These are phyloP conservation scores for Zoanthus sansibaricus DNA, from an alignment of 92 coral and sea anemone genomes.

Conservation along the genomic window DNA sequence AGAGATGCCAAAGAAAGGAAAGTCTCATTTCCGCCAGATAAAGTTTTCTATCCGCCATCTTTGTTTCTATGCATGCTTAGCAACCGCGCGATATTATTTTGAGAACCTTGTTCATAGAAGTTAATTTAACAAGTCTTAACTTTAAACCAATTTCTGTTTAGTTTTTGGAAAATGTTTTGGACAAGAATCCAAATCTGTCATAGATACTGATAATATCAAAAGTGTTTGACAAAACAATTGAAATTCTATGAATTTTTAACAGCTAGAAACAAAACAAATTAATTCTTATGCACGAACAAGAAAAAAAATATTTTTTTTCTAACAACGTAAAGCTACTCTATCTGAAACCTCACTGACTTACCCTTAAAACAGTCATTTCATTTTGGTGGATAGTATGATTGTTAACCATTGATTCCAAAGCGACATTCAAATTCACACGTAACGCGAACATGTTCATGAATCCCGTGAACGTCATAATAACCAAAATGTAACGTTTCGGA, in stretches of 20 bases:
- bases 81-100: too few species aligned
- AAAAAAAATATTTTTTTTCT: not conserved
- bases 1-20: too few species aligned
- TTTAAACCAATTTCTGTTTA: not conserved
- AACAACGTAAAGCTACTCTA: too few species aligned
- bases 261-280: conserved; percentile 6
- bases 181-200: not conserved
- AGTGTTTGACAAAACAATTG: conserved; percentile 12
- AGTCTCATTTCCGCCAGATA: too few species aligned
- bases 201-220: not conserved
- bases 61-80: too few species aligned
- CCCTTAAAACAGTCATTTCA: conserved; percentile 73
- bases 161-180: not conserved
- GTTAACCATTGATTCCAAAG: conserved; percentile 91
- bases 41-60: too few species aligned
- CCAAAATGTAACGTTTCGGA: conserved; percentile 85
- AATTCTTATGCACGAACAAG: conserved; percentile 4
- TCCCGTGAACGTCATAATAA: conserved; percentile 87
- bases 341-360: conserved; percentile 31
- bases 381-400: conserved; percentile 78
- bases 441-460: conserved; percentile 88
- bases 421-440: conserved; percentile 85
- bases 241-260: conserved; percentile 11
- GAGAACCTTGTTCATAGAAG: not conserved
- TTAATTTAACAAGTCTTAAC: not conserved